Evolutionary conservation across 2,888 invertebrate genomes (phyloP).

Genomic region (Malthinus flaveolus): DNA sequence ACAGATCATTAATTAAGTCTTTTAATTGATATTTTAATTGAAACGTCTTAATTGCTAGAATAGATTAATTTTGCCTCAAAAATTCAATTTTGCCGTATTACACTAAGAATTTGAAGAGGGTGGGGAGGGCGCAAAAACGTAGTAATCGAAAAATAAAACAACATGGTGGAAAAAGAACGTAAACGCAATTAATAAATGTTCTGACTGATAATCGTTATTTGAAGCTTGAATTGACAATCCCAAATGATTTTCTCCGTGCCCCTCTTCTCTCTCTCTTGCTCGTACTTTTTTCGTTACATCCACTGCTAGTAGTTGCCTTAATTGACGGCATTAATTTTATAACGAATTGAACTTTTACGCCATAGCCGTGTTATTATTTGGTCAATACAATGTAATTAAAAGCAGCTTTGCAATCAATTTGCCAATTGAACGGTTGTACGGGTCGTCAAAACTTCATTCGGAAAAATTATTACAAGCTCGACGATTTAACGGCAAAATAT

Average conservation of each 20-base stretch:
- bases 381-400: slow-evolving; percentile 24
- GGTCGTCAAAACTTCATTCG: no score
- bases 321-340: slow-evolving; percentile 33
- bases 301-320: slow-evolving; percentile 23
- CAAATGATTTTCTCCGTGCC: no score
- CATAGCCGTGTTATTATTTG: slow-evolving; percentile 16
- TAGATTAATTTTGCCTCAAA: slow-evolving; percentile 17
- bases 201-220: slow-evolving; percentile 25
- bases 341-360: slow-evolving; percentile 14
- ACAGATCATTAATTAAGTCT: slow-evolving; percentile 39
- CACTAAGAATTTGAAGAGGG: no score
- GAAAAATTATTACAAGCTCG: no score
- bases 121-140: no score
- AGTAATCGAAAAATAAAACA: no score
- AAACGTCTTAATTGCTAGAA: slow-evolving; percentile 35
- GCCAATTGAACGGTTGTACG: neutral
- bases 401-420: slow-evolving; percentile 3
- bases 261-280: neutral
- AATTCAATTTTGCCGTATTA: neutral
- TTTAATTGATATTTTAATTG: slow-evolving; percentile 43
- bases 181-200: slow-evolving; percentile 26
- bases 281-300: slow-evolving; percentile 23
- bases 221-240: slow-evolving; percentile 24
- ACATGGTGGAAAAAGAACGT: neutral
- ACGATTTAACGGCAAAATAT: no score